These are phyloP conservation scores for Pionites leucogaster DNA, from an alignment of 2,113 vertebrate species.

Conservation along the genomic window DNA sequence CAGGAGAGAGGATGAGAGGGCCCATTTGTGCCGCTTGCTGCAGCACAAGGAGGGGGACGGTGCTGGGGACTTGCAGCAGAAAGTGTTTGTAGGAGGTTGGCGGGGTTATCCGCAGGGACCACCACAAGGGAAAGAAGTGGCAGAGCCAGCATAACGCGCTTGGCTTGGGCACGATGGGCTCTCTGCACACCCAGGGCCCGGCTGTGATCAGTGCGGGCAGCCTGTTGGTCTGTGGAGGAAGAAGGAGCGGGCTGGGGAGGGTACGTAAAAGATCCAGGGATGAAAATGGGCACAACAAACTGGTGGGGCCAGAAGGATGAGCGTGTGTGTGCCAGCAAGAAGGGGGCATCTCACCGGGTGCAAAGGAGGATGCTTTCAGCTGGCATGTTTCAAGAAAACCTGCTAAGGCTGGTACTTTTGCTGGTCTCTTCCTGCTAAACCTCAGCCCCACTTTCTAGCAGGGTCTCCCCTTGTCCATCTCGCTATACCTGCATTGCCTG, in stretches of 20 bases:
- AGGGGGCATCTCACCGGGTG: background rate
- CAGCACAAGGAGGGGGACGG: no score
- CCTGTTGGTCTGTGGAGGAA: background rate
- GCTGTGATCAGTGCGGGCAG: background rate
- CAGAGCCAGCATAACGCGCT: accelerated
- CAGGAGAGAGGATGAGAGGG: background rate
- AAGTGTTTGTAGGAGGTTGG: background rate
- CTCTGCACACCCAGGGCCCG: accelerated
- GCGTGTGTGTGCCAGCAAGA: accelerated
- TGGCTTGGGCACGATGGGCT: accelerated
- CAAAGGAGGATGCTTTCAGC: background rate
- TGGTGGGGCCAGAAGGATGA: background rate
- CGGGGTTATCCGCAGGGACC: background rate
- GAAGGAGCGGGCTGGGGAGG: background rate
- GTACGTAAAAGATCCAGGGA: accelerated
- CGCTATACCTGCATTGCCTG: background rate
- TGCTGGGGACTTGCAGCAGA: background rate
- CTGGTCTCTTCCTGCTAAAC: background rate
- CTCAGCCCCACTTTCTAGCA: background rate
- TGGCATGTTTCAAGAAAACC: background rate
- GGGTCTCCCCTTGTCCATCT: background rate
- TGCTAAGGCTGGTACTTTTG: background rate
- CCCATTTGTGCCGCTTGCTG: background rate
- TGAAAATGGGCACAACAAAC: background rate
- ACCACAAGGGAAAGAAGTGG: accelerated